A percentile compares a stretch with the other conserved stretches of the same genome.
Evolutionary conservation across 1,140 invertebrate genomes (phyloP).

Genomic region (Stegodyphus dumicola): DNA sequence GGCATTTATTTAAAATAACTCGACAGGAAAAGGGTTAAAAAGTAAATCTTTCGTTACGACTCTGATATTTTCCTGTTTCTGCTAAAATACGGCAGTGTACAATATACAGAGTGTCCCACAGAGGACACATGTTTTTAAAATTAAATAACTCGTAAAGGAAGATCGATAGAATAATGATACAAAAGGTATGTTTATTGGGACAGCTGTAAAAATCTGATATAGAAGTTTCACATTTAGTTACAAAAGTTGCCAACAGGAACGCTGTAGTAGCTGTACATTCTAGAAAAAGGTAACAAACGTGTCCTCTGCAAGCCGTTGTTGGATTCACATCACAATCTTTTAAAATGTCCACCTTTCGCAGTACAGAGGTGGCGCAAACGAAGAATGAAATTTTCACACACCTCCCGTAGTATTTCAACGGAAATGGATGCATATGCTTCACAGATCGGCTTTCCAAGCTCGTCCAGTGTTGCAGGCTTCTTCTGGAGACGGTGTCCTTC

Average conservation of each 20-base stretch:
- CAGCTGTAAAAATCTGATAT: not conserved
- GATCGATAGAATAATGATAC: not conserved
- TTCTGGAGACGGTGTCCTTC: constrained; percentile 52
- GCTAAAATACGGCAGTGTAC: too few species aligned
- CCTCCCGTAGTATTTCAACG: not conserved
- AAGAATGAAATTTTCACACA: not conserved
- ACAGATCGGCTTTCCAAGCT: not conserved
- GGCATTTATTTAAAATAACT: too few species aligned
- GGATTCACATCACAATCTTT: not conserved
- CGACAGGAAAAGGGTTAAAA: too few species aligned
- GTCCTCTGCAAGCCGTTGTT: too few species aligned
- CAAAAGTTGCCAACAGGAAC: not conserved
- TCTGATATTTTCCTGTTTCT: too few species aligned
- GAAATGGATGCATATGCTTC: not conserved
- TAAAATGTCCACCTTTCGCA: constrained; percentile 3
- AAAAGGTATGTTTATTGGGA: constrained; percentile 4
- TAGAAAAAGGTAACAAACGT: not conserved
- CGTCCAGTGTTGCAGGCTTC: not conserved
- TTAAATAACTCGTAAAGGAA: not conserved
- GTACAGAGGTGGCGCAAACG: not conserved
- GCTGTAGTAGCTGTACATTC: not conserved
- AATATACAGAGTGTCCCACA: not conserved
- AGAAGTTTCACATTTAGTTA: constrained; percentile 4
- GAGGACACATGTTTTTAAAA: not conserved
- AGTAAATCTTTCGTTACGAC: too few species aligned